Evolutionary conservation across 2,888 invertebrate species (phyloP), one percentile per base, ranked within the genome.

Genomic region (Lasioglossum morio): DNA sequence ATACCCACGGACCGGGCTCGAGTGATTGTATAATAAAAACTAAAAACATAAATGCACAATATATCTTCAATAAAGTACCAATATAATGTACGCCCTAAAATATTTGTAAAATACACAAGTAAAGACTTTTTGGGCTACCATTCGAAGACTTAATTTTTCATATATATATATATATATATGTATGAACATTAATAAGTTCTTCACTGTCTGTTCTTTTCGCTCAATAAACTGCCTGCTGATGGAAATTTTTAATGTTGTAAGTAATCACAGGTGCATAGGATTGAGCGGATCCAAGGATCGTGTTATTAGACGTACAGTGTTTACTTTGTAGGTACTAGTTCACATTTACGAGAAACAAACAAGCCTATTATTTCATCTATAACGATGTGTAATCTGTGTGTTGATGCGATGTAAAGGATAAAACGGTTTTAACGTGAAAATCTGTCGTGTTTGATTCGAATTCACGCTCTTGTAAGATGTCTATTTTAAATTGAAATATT

Each of bases 341-440:
- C 90, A 92, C 79, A 86, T 89, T 83, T 89, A 90, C 89, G 84
- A 85, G 88, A 89, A 92, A 91, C 91, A 91, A 91, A 91, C 79
- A 92, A 90, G 92, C 90, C 92, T 92, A 94, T 93, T 92, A 92
- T 94, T 93, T 93, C 89, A 92, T 90, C 88, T 92, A 92, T 90
- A 90, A 90, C 88, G 89, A 90, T 92, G 92, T 92, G 92, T 94
- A 94, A 93, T 92, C 92, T 89, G 92, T 92, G 91, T 93, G 92
- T 91, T 94, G 81, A 86, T 72, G 74, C 85, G 72, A 72, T 87
- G 76, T 84, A 84, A 90, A 89, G 40, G 66, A 72, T 74, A 69
- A 72, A 78, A 72, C 37, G 69, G 66, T 72, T 79, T 85, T 81
- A 86, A 82, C 84, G 78, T n/a, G 72, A 72, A 81, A 86, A 89